phyloP scores from a whole-genome alignment of 2,797 vertebrate genomes.

The Trachurus trachurus region DNA sequence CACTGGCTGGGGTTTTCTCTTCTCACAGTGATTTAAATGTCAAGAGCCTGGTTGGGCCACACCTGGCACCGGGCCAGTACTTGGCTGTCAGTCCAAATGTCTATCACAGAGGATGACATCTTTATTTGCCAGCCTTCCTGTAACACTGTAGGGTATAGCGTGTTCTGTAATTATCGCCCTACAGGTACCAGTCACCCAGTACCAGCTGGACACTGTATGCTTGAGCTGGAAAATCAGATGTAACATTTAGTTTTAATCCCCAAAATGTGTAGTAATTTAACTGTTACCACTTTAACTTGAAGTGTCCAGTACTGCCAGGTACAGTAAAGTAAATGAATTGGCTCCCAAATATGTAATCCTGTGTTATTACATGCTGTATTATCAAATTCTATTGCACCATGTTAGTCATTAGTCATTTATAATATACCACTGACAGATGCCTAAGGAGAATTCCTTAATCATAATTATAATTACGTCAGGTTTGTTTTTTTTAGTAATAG shows the following conservation, averaged over 20 bases:
- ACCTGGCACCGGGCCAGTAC: constrained; percentile 14
- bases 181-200: constrained; percentile 7
- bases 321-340: neutral
- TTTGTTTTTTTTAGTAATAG: neutral
- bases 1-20: constrained; percentile 5
- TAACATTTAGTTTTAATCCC: neutral
- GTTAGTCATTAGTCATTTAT: neutral
- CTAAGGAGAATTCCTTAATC: neutral
- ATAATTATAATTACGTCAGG: neutral
- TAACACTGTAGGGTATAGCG: neutral
- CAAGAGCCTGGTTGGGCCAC: constrained; percentile 22
- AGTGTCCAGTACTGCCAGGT: neutral
- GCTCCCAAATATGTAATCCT: neutral
- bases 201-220: neutral
- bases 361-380: neutral
- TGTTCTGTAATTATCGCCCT: constrained; percentile 27
- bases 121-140: constrained; percentile 22
- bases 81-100: constrained; percentile 38
- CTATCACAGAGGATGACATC: constrained; percentile 16
- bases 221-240: constrained; percentile 36
- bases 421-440: neutral
- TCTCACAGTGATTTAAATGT: constrained; percentile 6
- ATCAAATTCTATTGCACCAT: neutral
- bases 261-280: neutral
- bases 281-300: neutral